Evolutionary conservation across 2,113 vertebrate species (phyloP).

Genomic region (Eptesicus fuscus): DNA sequence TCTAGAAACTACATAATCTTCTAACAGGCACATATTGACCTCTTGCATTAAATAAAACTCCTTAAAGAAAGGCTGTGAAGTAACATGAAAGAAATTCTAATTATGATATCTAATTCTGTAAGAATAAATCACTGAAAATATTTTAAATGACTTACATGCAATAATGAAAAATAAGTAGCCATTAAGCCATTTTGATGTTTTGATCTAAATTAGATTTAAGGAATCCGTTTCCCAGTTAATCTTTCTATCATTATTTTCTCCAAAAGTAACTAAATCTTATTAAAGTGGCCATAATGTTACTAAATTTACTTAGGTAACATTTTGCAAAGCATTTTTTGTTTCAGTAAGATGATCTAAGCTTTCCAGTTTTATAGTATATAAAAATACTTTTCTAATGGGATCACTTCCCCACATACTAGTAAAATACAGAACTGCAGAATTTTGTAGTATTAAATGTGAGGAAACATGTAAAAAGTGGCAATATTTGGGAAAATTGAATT

Average conservation of each 20-base stretch:
- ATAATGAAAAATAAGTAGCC: slow-evolving; percentile 2
- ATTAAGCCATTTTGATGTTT: slow-evolving; percentile 40
- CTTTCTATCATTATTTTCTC: slow-evolving; percentile 31
- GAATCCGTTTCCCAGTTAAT: slow-evolving; percentile 3
- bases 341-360: slow-evolving; percentile 4
- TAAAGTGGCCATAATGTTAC: neutral
- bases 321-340: slow-evolving; percentile 36
- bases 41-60: neutral
- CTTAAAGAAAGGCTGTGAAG: slow-evolving; percentile 18
- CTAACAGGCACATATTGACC: neutral
- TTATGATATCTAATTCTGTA: neutral
- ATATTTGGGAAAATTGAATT: neutral
- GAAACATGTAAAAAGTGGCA: neutral
- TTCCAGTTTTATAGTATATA: neutral
- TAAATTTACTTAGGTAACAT: slow-evolving; percentile 18
- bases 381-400: neutral
- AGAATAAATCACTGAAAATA: slow-evolving; percentile 18
- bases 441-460: neutral
- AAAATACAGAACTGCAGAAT: slow-evolving; percentile 42
- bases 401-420: slow-evolving; percentile 3
- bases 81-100: slow-evolving; percentile 9
- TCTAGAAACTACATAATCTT: slow-evolving; percentile 6
- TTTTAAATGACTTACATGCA: neutral
- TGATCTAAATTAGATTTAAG: slow-evolving; percentile 51
- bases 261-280: neutral